Conservation (phyloP, 2,113 vertebrate genomes). For the Desmodus rotundus region DNA sequence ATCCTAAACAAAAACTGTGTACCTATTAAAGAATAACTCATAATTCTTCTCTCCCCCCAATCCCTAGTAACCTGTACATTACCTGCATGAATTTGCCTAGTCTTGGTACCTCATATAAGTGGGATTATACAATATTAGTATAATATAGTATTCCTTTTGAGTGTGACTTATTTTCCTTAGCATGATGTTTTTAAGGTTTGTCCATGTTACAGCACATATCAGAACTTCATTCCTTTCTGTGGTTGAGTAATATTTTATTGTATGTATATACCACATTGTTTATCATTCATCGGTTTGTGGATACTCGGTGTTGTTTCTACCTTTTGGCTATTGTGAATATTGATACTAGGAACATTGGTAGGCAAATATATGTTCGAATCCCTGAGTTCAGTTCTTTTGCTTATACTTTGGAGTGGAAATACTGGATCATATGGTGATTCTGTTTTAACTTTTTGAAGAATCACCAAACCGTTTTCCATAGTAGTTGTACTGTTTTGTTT, state of each 20-base stretch:
- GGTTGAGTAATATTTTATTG: neutral
- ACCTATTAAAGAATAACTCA: neutral
- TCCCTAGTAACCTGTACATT: neutral
- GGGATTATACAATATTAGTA: neutral
- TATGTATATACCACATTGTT: neutral
- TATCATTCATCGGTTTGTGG: neutral
- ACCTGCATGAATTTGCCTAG: neutral
- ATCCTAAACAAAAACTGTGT: neutral
- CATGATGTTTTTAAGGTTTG: slow-evolving; percentile 8
- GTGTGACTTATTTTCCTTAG: neutral
- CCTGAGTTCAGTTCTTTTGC: neutral
- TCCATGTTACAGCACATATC: neutral
- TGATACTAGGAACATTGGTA: neutral
- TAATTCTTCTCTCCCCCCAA: neutral
- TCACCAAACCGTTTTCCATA: neutral
- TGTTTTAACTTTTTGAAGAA: slow-evolving; percentile 31
- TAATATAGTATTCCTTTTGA: neutral
- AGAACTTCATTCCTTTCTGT: neutral
- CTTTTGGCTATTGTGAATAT: neutral
- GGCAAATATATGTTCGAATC: neutral
- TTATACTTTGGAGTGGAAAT: neutral
- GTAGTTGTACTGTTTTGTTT: neutral
- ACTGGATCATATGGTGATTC: neutral
- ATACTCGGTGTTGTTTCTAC: neutral
- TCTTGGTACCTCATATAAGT: neutral